Percentiles rank a stretch among this genome's conserved stretches.
These are phyloP conservation scores for Copidosoma aretas DNA, from an alignment of 2,888 invertebrate genomes.

Conservation along the genomic window DNA sequence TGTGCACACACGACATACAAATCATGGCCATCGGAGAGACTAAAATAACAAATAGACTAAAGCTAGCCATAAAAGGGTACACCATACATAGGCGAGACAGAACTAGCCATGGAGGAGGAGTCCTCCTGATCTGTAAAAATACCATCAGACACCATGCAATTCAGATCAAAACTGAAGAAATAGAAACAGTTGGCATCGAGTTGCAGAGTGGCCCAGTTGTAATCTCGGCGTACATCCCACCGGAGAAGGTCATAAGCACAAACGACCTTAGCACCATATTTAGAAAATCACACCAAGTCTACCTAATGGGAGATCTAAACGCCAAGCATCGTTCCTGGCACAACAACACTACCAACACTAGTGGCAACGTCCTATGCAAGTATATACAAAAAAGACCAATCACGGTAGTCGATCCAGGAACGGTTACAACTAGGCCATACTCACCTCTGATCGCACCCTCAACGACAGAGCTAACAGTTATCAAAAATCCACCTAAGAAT, in stretches of 20 bases:
- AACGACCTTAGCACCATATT: no score
- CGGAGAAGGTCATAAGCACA: background rate
- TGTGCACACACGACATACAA: slow-evolving; percentile 7
- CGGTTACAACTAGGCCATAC: no score
- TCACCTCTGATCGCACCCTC: no score
- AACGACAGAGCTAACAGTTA: no score
- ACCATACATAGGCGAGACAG: slow-evolving; percentile 30
- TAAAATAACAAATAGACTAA: slow-evolving; percentile 9
- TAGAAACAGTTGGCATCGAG: background rate
- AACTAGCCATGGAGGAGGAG: slow-evolving; percentile 19
- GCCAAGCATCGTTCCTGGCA: background rate
- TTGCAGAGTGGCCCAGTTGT: background rate
- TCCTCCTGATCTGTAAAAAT: slow-evolving; percentile 6
- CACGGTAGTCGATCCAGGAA: no score
- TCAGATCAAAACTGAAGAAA: background rate
- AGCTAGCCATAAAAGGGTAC: slow-evolving; percentile 2
- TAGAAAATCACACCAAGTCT: background rate
- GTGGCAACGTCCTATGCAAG: background rate
- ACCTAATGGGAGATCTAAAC: slow-evolving; percentile 2
- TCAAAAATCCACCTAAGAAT: no score
- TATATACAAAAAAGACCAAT: no score
- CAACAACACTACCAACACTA: background rate
- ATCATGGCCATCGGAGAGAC: slow-evolving; percentile 23
- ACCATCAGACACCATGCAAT: slow-evolving; percentile 8
- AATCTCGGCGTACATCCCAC: background rate